Evolutionary conservation across 2,888 invertebrate species (phyloP).

Genomic region (Luffia ferchaultella): DNA sequence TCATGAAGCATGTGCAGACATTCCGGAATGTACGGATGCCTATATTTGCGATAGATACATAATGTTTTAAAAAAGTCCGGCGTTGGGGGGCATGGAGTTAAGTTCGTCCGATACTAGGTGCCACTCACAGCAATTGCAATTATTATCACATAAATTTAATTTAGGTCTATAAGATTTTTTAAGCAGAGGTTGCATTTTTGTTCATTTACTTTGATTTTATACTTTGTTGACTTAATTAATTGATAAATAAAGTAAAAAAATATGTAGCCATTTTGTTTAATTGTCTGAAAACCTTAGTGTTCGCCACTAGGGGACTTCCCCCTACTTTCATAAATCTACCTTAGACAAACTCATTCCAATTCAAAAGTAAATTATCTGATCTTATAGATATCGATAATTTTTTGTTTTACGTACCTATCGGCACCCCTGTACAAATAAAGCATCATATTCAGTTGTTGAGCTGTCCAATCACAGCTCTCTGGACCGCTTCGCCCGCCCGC

Average conservation of each 20-base stretch:
- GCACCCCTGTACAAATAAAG: too few species aligned
- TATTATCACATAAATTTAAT: neutral
- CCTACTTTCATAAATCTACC: too few species aligned
- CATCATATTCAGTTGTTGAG: too few species aligned
- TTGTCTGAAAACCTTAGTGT: slow-evolving; percentile 3
- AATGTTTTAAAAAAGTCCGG: slow-evolving; percentile 11
- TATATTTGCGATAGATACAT: slow-evolving; percentile 14
- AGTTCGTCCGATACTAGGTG: slow-evolving; percentile 10
- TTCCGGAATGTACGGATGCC: slow-evolving; percentile 13
- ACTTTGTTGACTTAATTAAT: slow-evolving; percentile 6
- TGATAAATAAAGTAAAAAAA: slow-evolving; percentile 3
- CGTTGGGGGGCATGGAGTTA: slow-evolving; percentile 6
- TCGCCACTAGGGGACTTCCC: slow-evolving; percentile 4
- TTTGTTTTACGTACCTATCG: too few species aligned
- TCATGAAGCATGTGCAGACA: slow-evolving; percentile 14
- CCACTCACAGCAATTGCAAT: neutral
- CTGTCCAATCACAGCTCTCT: too few species aligned
- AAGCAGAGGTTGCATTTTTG: slow-evolving; percentile 1
- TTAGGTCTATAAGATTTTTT: neutral
- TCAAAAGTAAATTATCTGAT: too few species aligned
- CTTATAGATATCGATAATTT: too few species aligned
- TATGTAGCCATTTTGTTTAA: slow-evolving; percentile 1
- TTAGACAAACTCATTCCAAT: too few species aligned
- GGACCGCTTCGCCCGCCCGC: too few species aligned
- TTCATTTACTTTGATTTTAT: slow-evolving; percentile 2